Evolutionary conservation across 1,140 invertebrate species (phyloP), one percentile per base, ranked within the genome.

Genomic region (Psix sp.): DNA sequence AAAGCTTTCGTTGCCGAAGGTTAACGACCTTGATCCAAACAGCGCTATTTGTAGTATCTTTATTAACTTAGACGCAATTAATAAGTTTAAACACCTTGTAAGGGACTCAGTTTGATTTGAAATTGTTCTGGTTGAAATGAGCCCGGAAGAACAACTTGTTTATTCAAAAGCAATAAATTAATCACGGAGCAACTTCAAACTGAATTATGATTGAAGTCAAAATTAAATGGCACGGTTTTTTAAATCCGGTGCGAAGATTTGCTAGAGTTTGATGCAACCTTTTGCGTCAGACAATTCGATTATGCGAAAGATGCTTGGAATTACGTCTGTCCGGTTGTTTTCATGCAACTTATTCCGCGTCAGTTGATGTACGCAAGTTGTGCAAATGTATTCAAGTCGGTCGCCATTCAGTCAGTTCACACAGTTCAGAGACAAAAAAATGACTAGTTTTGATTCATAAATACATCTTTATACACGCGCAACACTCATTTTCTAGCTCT

Each of bases 231-330:
- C 26, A 29, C 26, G 7, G 26, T 29, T 29, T 3, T 29, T 39
- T 17, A 9, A 24, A 24, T 9, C 21, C 4, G 9, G 21, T 9
- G 21, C 4, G 21, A 24, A 9, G 9, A 4, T 7, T 7, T 3
- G 26, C 7, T 2, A 29, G 26, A 29, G 26, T 63, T 9, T 20
- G 21, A 3, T 36, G 42, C 35, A 38, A 5, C 11, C 2, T 46
- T 31, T 52, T 65, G 33, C 60, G 49, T 65, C 60, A 65, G 29
- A 13, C 36, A 15, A 65, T 0, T 65, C 24, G 40, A 65, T 65
- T 65, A 65, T 65, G 40, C 60, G 60, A 52, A 52, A 52, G 38
- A 45, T 46, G 60, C 54, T 48, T 65, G 59, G 48, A 31, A 54
- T 65, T 65, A 65, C 49, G 60, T 65, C 48, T 63, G 39, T 11